phyloP scores from a whole-genome alignment of 2,113 vertebrate species.

The Melanocharis versteri region DNA sequence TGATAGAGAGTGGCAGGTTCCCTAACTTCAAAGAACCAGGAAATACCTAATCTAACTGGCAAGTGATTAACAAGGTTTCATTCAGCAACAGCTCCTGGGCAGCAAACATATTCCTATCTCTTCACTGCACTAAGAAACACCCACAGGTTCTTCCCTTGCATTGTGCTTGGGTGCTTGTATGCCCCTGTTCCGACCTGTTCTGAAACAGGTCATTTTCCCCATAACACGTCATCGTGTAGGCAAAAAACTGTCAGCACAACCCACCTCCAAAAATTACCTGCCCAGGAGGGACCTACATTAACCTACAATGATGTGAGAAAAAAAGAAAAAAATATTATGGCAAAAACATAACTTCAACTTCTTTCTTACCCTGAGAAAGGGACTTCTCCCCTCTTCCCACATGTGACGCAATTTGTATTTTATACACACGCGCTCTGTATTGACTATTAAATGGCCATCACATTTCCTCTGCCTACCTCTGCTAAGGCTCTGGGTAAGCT shows the following conservation, averaged over 20 bases:
- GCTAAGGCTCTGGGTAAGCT: background rate
- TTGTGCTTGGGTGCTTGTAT: background rate
- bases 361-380: background rate
- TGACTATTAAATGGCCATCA: background rate
- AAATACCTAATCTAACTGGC: background rate
- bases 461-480: background rate
- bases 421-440: background rate
- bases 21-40: background rate
- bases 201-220: background rate
- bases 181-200: background rate
- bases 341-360: background rate
- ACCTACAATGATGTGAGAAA: background rate
- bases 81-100: background rate
- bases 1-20: background rate
- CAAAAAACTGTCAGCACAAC: background rate
- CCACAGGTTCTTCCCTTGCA: background rate
- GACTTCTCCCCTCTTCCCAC: background rate
- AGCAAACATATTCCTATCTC: background rate
- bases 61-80: background rate
- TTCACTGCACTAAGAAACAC: background rate
- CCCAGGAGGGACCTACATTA: background rate
- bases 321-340: fast-evolving
- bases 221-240: fast-evolving
- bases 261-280: background rate
- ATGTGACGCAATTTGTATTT: background rate